Percentiles rank a stretch among this genome's conserved stretches.
phyloP scores from a whole-genome alignment of 2,113 vertebrate genomes.

The Macquaria ambigua region DNA sequence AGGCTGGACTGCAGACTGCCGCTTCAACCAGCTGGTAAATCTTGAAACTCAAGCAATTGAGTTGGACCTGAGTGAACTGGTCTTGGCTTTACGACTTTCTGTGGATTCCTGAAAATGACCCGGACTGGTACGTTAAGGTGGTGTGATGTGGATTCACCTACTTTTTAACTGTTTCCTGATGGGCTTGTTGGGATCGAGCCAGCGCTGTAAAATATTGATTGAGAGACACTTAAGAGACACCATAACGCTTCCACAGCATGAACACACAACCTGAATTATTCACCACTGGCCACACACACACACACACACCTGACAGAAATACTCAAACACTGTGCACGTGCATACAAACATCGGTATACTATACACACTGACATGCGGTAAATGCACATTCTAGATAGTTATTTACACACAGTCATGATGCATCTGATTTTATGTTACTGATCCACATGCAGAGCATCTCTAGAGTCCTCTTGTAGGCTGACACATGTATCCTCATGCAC shows the following conservation, averaged over 20 bases:
- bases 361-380: background rate
- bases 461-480: too few relatives aligned
- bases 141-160: conserved; percentile 83
- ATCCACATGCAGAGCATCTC: background rate
- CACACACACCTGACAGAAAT: conserved; percentile 30
- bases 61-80: background rate
- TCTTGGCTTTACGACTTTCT: background rate
- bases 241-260: conserved; percentile 53
- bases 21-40: conserved; percentile 7
- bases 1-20: background rate
- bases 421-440: background rate
- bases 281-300: conserved; percentile 35
- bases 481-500: background rate
- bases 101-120: conserved; percentile 34
- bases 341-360: background rate
- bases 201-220: conserved; percentile 91
- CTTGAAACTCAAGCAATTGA: background rate
- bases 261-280: conserved; percentile 73
- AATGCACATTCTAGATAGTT: background rate
- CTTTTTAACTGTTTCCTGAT: conserved; percentile 99
- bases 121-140: conserved; percentile 48
- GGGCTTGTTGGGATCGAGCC: conserved; percentile 98
- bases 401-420: conserved; percentile 3
- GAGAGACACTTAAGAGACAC: conserved; percentile 77
- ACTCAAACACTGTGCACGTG: background rate